Evolutionary conservation across 2,113 vertebrate species (phyloP).

Genomic region (Upupa epops): DNA sequence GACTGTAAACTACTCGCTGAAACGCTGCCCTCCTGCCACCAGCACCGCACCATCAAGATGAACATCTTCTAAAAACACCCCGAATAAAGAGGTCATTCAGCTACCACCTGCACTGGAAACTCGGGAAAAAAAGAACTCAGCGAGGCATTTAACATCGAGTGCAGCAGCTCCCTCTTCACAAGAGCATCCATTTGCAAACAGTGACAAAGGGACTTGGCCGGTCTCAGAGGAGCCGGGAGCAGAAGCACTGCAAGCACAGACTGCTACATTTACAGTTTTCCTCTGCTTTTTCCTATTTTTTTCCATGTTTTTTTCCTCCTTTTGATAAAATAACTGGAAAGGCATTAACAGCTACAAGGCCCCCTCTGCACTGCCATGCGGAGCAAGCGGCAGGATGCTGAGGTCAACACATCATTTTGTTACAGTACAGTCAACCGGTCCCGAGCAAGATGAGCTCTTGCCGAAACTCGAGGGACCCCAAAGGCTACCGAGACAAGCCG

Average conservation of each 20-base stretch:
- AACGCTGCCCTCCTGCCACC: constrained; percentile 65
- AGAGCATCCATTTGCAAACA: constrained; percentile 50
- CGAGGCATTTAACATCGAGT: constrained; percentile 55
- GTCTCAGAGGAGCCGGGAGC: constrained; percentile 45
- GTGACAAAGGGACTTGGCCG: constrained; percentile 53
- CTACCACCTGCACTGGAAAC: neutral
- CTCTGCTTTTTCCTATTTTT: neutral
- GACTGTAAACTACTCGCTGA: constrained; percentile 80
- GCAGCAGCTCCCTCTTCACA: constrained; percentile 43
- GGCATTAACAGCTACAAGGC: constrained; percentile 57
- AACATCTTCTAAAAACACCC: neutral
- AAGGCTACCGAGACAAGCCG: neutral
- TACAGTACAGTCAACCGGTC: constrained; percentile 41
- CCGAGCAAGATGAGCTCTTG: neutral
- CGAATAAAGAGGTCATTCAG: neutral
- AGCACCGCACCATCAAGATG: neutral
- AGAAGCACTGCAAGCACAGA: constrained; percentile 53
- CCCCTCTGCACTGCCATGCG: constrained; percentile 10
- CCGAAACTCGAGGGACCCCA: neutral
- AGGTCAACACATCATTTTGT: constrained; percentile 15
- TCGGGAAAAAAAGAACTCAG: neutral
- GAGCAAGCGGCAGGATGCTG: neutral
- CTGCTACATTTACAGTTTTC: constrained; percentile 60
- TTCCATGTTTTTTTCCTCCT: neutral
- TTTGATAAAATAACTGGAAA: constrained; percentile 53